These are phyloP conservation scores for Leptogaster cylindrica DNA, from an alignment of 2,888 invertebrate genomes.

Conservation along the genomic window DNA sequence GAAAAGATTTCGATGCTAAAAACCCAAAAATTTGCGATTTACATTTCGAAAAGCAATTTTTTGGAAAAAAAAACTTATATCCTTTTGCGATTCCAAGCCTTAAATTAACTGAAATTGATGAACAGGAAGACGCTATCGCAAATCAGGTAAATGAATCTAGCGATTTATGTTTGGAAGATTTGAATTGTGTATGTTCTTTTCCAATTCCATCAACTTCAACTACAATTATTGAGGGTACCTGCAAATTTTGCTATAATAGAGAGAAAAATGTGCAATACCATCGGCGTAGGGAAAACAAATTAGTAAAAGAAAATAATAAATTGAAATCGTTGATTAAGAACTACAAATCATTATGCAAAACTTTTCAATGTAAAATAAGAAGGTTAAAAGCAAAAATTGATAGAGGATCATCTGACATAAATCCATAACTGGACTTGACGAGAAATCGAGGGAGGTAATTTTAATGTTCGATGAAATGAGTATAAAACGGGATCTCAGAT, in stretches of 20 bases:
- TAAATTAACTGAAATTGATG: neutral
- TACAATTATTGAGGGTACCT: neutral
- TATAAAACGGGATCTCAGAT: neutral
- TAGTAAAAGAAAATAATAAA: conserved; percentile 1
- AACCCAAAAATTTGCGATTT: conserved; percentile 1
- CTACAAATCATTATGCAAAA: neutral
- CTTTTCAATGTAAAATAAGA: neutral
- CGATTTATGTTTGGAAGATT: too few relatives aligned
- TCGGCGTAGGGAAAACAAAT: neutral
- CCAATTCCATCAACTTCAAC: neutral
- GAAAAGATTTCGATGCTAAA: neutral
- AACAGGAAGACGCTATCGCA: neutral
- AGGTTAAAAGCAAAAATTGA: neutral
- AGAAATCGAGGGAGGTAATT: too few relatives aligned
- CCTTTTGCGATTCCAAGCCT: neutral
- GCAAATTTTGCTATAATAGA: neutral
- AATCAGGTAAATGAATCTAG: neutral
- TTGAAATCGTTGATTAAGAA: neutral
- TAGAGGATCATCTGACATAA: too few relatives aligned
- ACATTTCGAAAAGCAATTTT: neutral
- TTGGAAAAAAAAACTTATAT: neutral
- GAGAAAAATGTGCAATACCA: neutral
- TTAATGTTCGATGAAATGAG: conserved; percentile 3
- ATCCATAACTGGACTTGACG: too few relatives aligned
- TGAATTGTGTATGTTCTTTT: too few relatives aligned